A percentile compares a stretch with the other conserved stretches of the same genome.
These are phyloP conservation scores for Acipenser ruthenus DNA, from an alignment of 2,797 vertebrate species.

Conservation along the genomic window DNA sequence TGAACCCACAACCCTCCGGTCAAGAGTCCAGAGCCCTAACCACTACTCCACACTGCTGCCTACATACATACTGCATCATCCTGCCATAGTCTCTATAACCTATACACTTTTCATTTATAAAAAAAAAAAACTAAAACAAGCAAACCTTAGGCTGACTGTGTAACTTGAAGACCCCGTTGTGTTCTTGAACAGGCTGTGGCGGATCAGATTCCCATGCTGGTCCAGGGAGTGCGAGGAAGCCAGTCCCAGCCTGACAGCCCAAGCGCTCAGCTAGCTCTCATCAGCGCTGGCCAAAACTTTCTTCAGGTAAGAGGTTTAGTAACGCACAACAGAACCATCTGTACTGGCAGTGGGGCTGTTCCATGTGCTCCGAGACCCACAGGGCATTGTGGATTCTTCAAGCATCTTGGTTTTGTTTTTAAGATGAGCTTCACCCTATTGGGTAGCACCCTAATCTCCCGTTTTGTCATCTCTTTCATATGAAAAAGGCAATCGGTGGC, in stretches of 20 bases:
- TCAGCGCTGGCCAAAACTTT: conserved; percentile 92
- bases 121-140: too few relatives aligned
- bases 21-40: too few relatives aligned
- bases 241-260: conserved; percentile 93
- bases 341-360: background rate
- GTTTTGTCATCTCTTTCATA: too few relatives aligned
- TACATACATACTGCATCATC: too few relatives aligned
- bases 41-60: too few relatives aligned
- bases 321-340: background rate
- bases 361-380: background rate
- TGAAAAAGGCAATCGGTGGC: too few relatives aligned
- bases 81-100: too few relatives aligned
- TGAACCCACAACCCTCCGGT: too few relatives aligned
- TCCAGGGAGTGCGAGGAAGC: conserved; percentile 90
- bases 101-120: too few relatives aligned
- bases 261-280: conserved; percentile 88
- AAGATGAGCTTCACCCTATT: too few relatives aligned
- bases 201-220: conserved; percentile 93
- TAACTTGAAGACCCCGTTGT: background rate
- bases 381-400: fast-evolving
- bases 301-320: conserved; percentile 65
- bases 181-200: conserved; percentile 69
- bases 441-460: too few relatives aligned
- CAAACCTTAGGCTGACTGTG: too few relatives aligned
- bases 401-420: background rate